Evolutionary conservation across 2,113 vertebrate species (phyloP).

Genomic region (Carlito syrichta): DNA sequence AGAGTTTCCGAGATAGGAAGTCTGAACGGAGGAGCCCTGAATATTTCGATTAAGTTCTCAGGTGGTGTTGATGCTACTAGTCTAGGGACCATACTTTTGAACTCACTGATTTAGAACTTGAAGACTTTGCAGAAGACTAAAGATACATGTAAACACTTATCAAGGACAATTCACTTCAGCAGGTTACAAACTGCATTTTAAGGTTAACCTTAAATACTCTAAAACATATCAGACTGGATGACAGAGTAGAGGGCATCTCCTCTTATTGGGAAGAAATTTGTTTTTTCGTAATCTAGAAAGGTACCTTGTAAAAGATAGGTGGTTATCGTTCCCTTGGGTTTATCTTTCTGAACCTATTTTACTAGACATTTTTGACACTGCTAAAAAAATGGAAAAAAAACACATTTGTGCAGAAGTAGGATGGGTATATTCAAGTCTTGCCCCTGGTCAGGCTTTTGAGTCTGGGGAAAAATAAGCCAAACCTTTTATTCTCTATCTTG

Average conservation of each 20-base stretch:
- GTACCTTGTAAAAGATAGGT: not conserved
- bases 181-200: not conserved
- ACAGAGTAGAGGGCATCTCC: not conserved
- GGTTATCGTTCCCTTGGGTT: not conserved
- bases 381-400: not conserved
- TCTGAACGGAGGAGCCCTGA: rapidly evolving
- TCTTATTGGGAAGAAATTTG: not conserved
- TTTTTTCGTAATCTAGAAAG: not conserved
- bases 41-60: not conserved
- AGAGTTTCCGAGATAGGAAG: not conserved
- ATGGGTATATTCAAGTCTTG: not conserved
- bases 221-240: not conserved
- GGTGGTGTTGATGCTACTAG: not conserved
- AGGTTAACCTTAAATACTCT: not conserved
- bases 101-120: not conserved
- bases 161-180: not conserved
- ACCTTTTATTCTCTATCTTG: not conserved
- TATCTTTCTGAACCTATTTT: not conserved
- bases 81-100: not conserved
- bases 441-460: not conserved
- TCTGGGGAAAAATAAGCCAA: not conserved
- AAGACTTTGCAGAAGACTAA: not conserved
- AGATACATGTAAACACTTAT: not conserved
- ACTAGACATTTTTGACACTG: not conserved
- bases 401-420: not conserved